A percentile compares a stretch with the other conserved stretches of the same genome.
phyloP scores from a whole-genome alignment of 2,797 vertebrate genomes.

The Helicolenus hilgendorfi region DNA sequence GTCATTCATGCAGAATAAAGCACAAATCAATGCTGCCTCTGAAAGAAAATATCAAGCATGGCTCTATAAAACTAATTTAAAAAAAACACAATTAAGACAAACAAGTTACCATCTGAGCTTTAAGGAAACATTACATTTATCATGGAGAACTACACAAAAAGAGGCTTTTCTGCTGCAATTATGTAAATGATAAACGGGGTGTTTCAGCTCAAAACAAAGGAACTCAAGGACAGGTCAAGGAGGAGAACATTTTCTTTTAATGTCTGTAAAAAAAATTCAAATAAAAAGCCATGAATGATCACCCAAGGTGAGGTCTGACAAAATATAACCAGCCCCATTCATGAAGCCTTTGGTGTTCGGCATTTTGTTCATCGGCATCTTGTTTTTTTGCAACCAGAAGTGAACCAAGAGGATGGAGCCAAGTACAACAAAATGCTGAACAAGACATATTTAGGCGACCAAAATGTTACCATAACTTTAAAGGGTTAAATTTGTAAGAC shows the following conservation, averaged over 20 bases:
- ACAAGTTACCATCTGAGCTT: not conserved
- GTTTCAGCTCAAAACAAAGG: not conserved
- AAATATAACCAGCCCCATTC: not conserved
- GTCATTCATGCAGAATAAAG: not conserved
- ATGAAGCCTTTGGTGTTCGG: not conserved
- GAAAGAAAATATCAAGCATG: not conserved
- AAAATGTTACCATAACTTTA: no score
- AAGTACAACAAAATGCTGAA: no score
- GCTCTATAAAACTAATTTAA: not conserved
- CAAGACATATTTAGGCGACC: no score
- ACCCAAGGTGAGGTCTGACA: not conserved
- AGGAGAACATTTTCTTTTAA: not conserved
- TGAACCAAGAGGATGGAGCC: no score
- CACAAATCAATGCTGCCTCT: not conserved
- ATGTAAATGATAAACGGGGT: not conserved
- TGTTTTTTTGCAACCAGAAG: no score
- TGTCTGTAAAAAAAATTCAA: not conserved
- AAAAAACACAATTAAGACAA: not conserved
- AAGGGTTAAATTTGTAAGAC: no score
- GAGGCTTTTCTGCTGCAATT: not conserved
- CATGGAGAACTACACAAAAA: not conserved
- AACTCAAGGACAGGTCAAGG: not conserved
- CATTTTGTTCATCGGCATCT: accelerated
- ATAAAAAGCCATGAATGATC: not conserved
- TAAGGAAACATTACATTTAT: not conserved